Evolutionary conservation across 2,797 vertebrate genomes (phyloP).

Genomic region (Glossophaga mutica): DNA sequence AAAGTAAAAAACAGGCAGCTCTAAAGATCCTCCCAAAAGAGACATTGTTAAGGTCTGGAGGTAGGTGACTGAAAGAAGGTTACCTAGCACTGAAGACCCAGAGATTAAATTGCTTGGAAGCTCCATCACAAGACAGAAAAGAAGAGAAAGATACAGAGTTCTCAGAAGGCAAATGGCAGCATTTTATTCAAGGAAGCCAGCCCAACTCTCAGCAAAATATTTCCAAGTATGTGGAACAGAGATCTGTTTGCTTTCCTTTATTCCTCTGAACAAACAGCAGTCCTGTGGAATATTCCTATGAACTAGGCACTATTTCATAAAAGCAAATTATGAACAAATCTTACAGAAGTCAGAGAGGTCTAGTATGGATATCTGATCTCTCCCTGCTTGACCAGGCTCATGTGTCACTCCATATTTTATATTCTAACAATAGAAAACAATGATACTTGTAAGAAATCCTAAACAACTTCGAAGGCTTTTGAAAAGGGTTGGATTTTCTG

Average conservation of each 20-base stretch:
- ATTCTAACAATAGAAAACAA: neutral
- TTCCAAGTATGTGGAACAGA: neutral
- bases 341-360: neutral
- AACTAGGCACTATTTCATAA: neutral
- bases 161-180: neutral
- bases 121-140: neutral
- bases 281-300: neutral
- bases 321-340: neutral
- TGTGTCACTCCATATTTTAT: neutral
- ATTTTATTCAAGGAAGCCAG: neutral
- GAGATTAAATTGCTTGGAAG: neutral
- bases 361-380: neutral
- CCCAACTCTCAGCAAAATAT: neutral
- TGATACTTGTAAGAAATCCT: neutral
- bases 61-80: neutral
- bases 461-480: neutral
- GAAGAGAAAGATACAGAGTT: neutral
- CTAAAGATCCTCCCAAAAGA: neutral
- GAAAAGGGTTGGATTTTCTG: neutral
- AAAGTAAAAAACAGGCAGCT: neutral
- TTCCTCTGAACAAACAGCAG: neutral
- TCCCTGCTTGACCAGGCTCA: neutral
- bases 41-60: neutral
- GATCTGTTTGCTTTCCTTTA: conserved; percentile 6
- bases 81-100: neutral